Evolutionary conservation across 1,140 invertebrate species (phyloP), one percentile per base, ranked within the genome.

Genomic region (Alviniconcha marisindica): DNA sequence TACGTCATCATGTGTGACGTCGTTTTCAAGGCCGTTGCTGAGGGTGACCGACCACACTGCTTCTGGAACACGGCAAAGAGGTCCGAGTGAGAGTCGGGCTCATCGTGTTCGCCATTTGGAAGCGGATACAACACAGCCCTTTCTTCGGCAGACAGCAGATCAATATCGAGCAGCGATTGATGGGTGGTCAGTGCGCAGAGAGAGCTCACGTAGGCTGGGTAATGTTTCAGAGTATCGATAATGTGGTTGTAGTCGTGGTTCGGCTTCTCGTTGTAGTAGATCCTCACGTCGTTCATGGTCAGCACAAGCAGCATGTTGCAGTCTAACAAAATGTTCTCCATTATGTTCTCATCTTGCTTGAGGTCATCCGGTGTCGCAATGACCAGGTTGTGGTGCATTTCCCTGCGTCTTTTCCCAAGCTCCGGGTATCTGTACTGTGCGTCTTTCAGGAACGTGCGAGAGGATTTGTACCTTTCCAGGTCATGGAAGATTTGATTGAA

Each of bases 381-480:
- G 28, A 88, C 88, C 28, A 89, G 81, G 54, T 89, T 89, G 74
- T 89, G 88, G 63, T 85, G 82, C 7, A 84, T 85, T 56, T 82
- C 77, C 56, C 83, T 66, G 77, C 86, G 83, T n/a, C 74, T 54
- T 18, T 85, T 87, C 31, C 83, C 66, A 15, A 89, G 51, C 24
- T 87, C 87, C 24, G 86, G 87, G 40, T 88, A 89, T 77, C 88
- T 38, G 56, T 88, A 88, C 51, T 87, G 86, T n/a, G 87, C 79
- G 51, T 88, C 88, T 4, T 81, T 48, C 0, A 89, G 76, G 51
- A 88, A 89, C 1, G 87, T 85, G 51, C 82, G 48, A 28, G 86
- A 82, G 1, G 84, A 38, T n/a, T 66, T 78, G 31, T 83, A 71
- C 18, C 54, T 83, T n/a, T 84, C 38, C 7, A 89, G 33, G 60